Evolutionary conservation across 1,140 invertebrate genomes (phyloP), one percentile per base, ranked within the genome.

Genomic region (Lasioglossum albipes): DNA sequence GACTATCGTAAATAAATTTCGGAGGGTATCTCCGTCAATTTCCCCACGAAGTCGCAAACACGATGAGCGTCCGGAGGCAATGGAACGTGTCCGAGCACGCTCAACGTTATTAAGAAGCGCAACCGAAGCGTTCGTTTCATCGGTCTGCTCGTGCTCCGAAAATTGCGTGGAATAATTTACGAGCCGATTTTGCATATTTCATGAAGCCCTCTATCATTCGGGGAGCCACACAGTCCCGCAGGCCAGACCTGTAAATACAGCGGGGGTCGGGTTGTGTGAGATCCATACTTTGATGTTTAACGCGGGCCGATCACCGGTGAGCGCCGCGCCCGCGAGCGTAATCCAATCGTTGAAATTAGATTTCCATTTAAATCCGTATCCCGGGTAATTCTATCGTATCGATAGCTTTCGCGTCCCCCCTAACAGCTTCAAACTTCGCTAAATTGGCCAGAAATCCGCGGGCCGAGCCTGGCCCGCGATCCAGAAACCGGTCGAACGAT

Each of bases 391-490:
- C 20, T 20, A 12, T 49, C 61, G 45, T 54, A 57, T 78, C 68
- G 31, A 66, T 67, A 13, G 31, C 49, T 20, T n/a, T 22, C 62
- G 42, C 20, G 49, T 57, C 72, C 31, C 36, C 36, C 27, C 42
- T 64, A 49, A 64, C 31, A 31, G 41, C 22, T 59, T 12, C 45
- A 22, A 64, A 41, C 59, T 64, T 82, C 66, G 70, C 72, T 76
- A 84, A 89, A 88, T 89, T 85, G 84, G 54, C 67, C 78, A 88
- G 87, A 88, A 90, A 90, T 90, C 84, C 54, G 77, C 71, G 67
- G 68, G 12, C 70, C 59, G 75, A 85, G 0, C 77, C 87, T 84
- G 84, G 87, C 73, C 72, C 65, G 31, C 3, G 61, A 66, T 7
- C 61, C 13, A 20, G 27, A 7, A 61, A 64, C 61, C 57, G 18